Conservation (phyloP, 2,113 vertebrate species). For the Tonatia bakeri region DNA sequence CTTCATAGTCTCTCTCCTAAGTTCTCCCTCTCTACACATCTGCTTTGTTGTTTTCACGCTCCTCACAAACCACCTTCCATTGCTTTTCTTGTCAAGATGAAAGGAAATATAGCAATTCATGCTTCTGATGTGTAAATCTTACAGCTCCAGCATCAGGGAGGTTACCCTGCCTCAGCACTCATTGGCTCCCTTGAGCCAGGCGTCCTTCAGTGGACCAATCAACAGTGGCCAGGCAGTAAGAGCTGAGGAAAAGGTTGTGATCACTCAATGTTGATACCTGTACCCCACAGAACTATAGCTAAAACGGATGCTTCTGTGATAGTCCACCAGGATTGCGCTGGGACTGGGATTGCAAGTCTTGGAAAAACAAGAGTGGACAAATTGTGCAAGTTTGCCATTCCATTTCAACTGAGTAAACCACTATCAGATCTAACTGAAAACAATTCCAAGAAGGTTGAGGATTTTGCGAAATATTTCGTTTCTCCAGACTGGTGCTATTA, state of each 20-base stretch:
- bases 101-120: not conserved
- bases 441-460: not conserved
- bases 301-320: not conserved
- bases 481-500: not conserved
- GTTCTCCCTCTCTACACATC: not conserved
- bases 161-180: not conserved
- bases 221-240: not conserved
- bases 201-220: not conserved
- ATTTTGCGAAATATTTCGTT: constrained; percentile 24
- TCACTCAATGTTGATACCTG: not conserved
- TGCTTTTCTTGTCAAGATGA: not conserved
- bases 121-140: not conserved
- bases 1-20: not conserved
- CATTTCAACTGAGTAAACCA: not conserved
- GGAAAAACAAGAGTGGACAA: not conserved
- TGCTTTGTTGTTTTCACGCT: not conserved
- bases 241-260: not conserved
- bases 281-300: not conserved
- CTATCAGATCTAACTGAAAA: not conserved
- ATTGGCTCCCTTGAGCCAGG: not conserved
- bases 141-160: not conserved
- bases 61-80: not conserved
- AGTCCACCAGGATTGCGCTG: not conserved
- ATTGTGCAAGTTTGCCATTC: not conserved
- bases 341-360: not conserved